phyloP scores from a whole-genome alignment of 2,888 invertebrate species.

The Eupithecia abbreviata region DNA sequence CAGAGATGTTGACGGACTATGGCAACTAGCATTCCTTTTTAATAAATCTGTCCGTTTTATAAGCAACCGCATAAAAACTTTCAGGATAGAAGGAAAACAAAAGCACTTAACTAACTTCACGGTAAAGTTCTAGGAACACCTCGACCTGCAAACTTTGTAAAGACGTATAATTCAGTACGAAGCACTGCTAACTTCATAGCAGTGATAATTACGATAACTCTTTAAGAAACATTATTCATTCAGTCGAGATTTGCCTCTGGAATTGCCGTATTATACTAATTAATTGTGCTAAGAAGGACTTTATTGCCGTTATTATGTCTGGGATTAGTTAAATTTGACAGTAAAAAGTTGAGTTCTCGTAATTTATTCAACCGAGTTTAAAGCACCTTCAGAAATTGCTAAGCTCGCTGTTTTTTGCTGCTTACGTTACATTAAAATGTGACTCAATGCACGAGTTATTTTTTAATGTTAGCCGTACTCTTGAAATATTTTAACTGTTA shows the following conservation, averaged over 20 bases:
- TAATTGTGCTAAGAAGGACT: conserved; percentile 76
- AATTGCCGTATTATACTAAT: conserved; percentile 82
- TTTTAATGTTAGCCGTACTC: neutral
- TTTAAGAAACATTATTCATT: conserved; percentile 79
- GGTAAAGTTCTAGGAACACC: neutral
- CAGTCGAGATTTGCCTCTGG: conserved; percentile 75
- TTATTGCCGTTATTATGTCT: conserved; percentile 72
- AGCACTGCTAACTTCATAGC: conserved; percentile 74
- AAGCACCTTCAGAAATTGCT: neutral
- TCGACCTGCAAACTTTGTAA: conserved; percentile 16
- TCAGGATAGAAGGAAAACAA: conserved; percentile 10
- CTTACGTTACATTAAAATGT: neutral
- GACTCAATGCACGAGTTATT: neutral
- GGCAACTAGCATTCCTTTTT: neutral
- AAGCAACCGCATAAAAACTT: neutral
- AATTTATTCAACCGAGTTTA: conserved; percentile 30
- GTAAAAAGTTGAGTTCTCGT: conserved; percentile 34
- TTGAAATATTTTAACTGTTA: no score
- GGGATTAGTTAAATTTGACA: conserved; percentile 61
- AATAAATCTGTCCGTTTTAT: neutral
- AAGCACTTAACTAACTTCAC: conserved; percentile 27
- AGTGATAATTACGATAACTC: conserved; percentile 78
- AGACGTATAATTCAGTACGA: conserved; percentile 62
- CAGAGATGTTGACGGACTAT: neutral
- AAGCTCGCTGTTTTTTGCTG: neutral